Evolutionary conservation across 2,113 vertebrate genomes (phyloP).

Genomic region (Stomatorhinus ivindoensis): DNA sequence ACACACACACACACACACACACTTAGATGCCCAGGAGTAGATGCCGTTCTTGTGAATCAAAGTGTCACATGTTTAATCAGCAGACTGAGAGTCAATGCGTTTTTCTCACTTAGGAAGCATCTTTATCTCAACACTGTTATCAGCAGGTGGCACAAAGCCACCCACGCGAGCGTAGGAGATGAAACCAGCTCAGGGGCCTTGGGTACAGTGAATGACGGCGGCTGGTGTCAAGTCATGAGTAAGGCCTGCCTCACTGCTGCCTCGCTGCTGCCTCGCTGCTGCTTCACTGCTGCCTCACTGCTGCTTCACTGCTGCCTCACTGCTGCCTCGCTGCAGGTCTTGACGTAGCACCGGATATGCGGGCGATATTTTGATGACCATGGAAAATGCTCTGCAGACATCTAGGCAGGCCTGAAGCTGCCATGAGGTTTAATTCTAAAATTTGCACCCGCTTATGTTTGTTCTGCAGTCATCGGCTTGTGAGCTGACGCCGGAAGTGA

Average conservation of each 20-base stretch:
- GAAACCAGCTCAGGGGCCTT: neutral
- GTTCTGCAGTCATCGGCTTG: neutral
- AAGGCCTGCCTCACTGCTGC: neutral
- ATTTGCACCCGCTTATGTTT: constrained; percentile 2
- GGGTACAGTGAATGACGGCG: no score
- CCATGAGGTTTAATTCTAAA: neutral
- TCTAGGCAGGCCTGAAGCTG: neutral
- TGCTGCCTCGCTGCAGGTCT: neutral
- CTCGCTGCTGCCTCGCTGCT: no score
- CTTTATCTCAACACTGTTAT: neutral
- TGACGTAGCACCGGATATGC: neutral
- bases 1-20: neutral
- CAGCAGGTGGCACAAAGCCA: neutral
- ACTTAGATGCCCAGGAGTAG: neutral
- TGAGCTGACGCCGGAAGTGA: neutral
- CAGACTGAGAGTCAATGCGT: neutral
- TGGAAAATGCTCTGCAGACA: neutral
- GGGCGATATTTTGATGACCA: neutral
- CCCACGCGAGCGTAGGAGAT: neutral
- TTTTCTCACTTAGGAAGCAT: neutral
- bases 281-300: neutral
- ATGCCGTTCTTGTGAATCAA: neutral
- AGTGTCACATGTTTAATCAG: neutral
- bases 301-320: no score
- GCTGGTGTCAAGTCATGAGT: neutral